A percentile compares a stretch with the other conserved stretches of the same genome.
Conservation (phyloP, 2,888 invertebrate species). For the Drosophila neonasuta region DNA sequence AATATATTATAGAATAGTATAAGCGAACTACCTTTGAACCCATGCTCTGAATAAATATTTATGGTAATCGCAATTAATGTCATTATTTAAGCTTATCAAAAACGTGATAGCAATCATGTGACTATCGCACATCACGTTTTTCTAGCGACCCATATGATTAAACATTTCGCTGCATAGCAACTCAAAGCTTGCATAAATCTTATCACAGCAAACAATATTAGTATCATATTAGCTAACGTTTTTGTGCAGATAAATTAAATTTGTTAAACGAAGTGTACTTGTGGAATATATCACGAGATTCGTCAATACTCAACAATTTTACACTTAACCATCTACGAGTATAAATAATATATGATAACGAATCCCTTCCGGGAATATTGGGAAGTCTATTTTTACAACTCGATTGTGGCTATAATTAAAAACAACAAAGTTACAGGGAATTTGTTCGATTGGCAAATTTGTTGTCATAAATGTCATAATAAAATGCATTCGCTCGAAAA, state of each 20-base stretch:
- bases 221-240: background rate
- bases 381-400: conserved; percentile 41
- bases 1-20: no score
- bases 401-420: conserved; percentile 16
- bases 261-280: background rate
- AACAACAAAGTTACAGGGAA: conserved; percentile 21
- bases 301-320: conserved; percentile 6
- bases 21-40: conserved; percentile 13
- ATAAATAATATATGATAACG: conserved; percentile 8
- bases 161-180: conserved; percentile 22
- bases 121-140: conserved; percentile 47
- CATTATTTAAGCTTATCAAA: conserved; percentile 38
- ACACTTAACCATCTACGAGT: conserved; percentile 7
- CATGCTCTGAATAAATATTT: background rate
- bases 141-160: background rate
- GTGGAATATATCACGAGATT: background rate
- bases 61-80: background rate
- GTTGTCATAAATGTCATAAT: conserved; percentile 24
- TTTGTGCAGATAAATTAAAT: background rate
- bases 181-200: conserved; percentile 7
- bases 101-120: conserved; percentile 56
- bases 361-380: conserved; percentile 12
- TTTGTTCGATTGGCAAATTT: conserved; percentile 6
- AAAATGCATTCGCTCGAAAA: conserved; percentile 32
- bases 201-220: background rate